Evolutionary conservation across 2,888 invertebrate genomes (phyloP).

Genomic region (Callyntrura guangdongensis): DNA sequence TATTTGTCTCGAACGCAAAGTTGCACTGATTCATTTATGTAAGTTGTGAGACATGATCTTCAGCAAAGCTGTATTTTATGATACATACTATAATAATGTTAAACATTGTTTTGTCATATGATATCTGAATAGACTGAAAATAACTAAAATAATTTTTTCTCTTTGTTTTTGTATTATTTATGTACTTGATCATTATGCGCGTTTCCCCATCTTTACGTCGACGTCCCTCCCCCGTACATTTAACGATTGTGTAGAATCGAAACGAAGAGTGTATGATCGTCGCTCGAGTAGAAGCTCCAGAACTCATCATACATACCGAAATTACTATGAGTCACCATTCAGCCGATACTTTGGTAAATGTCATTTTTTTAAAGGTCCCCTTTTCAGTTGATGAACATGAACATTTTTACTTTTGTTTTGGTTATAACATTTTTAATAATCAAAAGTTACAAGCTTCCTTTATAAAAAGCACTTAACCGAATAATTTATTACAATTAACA

Average conservation of each 20-base stretch:
- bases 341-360: constrained; percentile 94
- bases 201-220: constrained; percentile 32
- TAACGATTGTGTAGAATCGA: constrained; percentile 84
- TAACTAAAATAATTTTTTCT: constrained; percentile 51
- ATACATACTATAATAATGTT: too few relatives aligned
- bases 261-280: constrained; percentile 87
- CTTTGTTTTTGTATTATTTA: constrained; percentile 58
- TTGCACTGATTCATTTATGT: background rate
- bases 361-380: constrained; percentile 52
- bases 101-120: background rate
- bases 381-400: constrained; percentile 23
- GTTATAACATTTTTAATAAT: background rate
- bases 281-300: constrained; percentile 86
- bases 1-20: background rate
- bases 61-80: background rate
- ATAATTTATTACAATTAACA: constrained; percentile 29
- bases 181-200: constrained; percentile 40
- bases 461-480: constrained; percentile 1
- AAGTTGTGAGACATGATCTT: constrained; percentile 7
- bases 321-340: constrained; percentile 94
- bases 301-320: constrained; percentile 84
- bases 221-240: constrained; percentile 24
- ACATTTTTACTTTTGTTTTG: constrained; percentile 47
- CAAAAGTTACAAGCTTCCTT: background rate
- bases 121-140: constrained; percentile 2